These are phyloP conservation scores for Procambarus clarkii DNA, from an alignment of 1,140 invertebrate genomes.

Conservation along the genomic window DNA sequence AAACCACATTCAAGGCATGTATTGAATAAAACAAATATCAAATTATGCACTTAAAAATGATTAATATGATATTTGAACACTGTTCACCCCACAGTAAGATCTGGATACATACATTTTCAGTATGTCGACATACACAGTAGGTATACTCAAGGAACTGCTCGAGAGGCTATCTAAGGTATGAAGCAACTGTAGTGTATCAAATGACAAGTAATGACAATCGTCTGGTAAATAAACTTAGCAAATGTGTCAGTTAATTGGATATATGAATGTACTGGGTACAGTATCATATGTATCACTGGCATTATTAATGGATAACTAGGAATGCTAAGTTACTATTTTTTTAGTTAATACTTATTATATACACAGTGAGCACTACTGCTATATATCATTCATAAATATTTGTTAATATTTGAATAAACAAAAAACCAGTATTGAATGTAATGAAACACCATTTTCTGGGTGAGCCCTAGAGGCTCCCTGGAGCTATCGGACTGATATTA, in stretches of 20 bases:
- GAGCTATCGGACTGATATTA: no score
- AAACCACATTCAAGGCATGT: constrained; percentile 10
- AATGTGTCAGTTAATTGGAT: neutral
- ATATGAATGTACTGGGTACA: neutral
- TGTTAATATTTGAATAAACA: no score
- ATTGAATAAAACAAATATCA: neutral
- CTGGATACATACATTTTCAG: neutral
- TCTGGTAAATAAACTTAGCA: neutral
- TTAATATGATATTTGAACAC: neutral
- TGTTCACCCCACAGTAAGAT: neutral
- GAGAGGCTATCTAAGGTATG: neutral
- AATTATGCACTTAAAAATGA: constrained; percentile 13
- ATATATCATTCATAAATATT: no score
- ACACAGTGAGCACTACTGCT: neutral
- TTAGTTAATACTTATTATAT: neutral
- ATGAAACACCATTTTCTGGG: no score
- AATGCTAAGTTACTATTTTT: neutral
- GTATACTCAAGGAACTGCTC: neutral
- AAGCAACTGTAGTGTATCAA: neutral
- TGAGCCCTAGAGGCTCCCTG: no score
- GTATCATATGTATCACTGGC: no score
- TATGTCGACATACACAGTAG: neutral
- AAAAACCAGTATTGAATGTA: no score
- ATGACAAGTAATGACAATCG: neutral
- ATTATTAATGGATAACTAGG: neutral